Evolutionary conservation across 2,888 invertebrate species (phyloP), one percentile per base, ranked within the genome.

Genomic region (Rhagonycha lutea): DNA sequence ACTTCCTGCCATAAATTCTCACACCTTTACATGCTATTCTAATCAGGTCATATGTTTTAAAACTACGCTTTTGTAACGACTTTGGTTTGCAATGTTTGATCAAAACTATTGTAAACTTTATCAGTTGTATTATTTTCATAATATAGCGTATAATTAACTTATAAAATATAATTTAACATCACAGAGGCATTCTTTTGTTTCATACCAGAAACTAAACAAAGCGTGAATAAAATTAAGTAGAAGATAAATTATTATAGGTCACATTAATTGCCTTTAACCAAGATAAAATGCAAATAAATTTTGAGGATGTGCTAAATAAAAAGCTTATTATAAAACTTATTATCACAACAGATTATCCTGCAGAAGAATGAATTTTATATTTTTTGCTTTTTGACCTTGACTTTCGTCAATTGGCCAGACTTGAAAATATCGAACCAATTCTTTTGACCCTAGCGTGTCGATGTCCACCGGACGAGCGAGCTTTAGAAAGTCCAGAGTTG

Each of bases 1-100:
- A 84, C 85, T 86, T 86, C 86, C 85, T 82, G 86, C 80, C 83
- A 83, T 83, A 84, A 81, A 85, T 85, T 85, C 83, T 85, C 85
- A 84, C 86, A 84, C 84, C 84, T 65, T 83, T 83, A 81, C 83
- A 81, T 82, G 81, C 79, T 77, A 82, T 80, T 82, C 79, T 82
- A 82, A 82, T 82, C 82, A 80, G 82, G 81, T 82, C 82, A 77
- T 81, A 80, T 80, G 80, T 81, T 80, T 80, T 82, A 81, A 80
- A 79, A 80, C 77, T 81, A 74, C 80, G 73, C 80, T 81, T 82
- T 82, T 82, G 79, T 80, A 77, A 76, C 72, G 75, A 73, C 75
- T 76, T 78, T 79, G 72, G 71, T 77, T 76, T 76, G 69, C 72
- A 76, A 73, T 70, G 72, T 68, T 24, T 60, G 76, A 76, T 75